Evolutionary conservation across 2,113 vertebrate species (phyloP).

Genomic region (Piprites chloris): DNA sequence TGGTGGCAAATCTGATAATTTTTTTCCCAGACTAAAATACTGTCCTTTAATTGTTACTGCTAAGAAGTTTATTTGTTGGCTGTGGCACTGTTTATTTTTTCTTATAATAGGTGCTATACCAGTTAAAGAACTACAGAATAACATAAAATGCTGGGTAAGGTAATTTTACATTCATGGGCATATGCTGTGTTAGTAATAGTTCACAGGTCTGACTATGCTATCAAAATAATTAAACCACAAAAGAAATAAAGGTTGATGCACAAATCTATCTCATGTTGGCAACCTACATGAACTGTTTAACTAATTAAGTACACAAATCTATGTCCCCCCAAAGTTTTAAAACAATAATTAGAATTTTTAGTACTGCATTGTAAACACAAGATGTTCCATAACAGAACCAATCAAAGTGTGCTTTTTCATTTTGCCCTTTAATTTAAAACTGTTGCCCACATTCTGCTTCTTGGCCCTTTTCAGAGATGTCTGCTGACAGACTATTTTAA

Average conservation of each 20-base stretch:
- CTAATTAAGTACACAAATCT: not conserved
- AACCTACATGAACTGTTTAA: not conserved
- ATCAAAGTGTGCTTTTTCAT: not conserved
- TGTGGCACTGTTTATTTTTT: not conserved
- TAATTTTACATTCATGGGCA: not conserved
- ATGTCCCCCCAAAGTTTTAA: not conserved
- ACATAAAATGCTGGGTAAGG: not conserved
- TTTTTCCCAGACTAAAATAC: not conserved
- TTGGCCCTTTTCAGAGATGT: not conserved
- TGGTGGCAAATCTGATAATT: not conserved
- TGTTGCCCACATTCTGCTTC: not conserved
- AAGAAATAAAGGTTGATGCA: not conserved
- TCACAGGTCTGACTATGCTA: not conserved
- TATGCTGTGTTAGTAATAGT: not conserved
- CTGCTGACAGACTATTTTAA: not conserved
- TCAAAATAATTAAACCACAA: not conserved
- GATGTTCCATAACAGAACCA: not conserved
- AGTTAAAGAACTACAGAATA: not conserved
- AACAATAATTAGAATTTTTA: not conserved
- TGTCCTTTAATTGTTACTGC: not conserved
- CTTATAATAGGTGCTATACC: not conserved
- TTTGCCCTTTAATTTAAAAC: not conserved
- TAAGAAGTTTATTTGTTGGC: not conserved
- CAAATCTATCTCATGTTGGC: not conserved
- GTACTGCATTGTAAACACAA: not conserved